A percentile compares a stretch with the other conserved stretches of the same genome.
These are phyloP conservation scores for Ctenopoma multispine DNA, from an alignment of 2,797 vertebrate genomes.

Conservation along the genomic window DNA sequence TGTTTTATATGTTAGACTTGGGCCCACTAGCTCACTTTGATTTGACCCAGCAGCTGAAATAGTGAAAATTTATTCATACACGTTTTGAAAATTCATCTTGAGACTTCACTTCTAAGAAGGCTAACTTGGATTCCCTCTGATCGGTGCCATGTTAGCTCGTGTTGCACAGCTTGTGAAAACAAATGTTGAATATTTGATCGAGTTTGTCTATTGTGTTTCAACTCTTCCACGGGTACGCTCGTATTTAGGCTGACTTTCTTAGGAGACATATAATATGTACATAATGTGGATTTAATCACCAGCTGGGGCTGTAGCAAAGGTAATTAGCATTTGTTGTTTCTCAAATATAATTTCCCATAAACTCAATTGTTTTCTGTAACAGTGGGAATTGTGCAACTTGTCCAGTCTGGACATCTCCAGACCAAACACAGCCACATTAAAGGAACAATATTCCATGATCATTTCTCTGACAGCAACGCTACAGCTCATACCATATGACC, in stretches of 20 bases:
- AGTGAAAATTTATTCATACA: constrained; percentile 26
- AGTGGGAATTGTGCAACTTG: not conserved
- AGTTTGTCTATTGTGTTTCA: constrained; percentile 10
- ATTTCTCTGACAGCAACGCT: too few relatives aligned
- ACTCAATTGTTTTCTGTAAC: not conserved
- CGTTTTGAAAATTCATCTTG: constrained; percentile 20
- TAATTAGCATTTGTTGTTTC: not conserved
- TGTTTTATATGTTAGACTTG: constrained; percentile 35
- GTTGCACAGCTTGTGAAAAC: constrained; percentile 26
- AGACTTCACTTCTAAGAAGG: constrained; percentile 20
- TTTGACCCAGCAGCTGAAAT: constrained; percentile 35
- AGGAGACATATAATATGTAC: not conserved
- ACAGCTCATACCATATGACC: too few relatives aligned
- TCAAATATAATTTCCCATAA: not conserved
- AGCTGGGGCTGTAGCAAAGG: not conserved
- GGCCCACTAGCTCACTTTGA: constrained; percentile 28
- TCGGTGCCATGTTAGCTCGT: constrained; percentile 14
- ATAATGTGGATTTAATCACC: constrained; percentile 6
- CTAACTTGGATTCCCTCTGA: constrained; percentile 19
- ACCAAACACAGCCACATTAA: too few relatives aligned
- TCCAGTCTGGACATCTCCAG: too few relatives aligned
- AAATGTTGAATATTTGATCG: constrained; percentile 35
- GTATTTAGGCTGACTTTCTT: not conserved
- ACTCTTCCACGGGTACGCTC: constrained; percentile 4
- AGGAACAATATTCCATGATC: too few relatives aligned